Evolutionary conservation across 2,888 invertebrate species (phyloP).

Genomic region (Drosophila mimica): DNA sequence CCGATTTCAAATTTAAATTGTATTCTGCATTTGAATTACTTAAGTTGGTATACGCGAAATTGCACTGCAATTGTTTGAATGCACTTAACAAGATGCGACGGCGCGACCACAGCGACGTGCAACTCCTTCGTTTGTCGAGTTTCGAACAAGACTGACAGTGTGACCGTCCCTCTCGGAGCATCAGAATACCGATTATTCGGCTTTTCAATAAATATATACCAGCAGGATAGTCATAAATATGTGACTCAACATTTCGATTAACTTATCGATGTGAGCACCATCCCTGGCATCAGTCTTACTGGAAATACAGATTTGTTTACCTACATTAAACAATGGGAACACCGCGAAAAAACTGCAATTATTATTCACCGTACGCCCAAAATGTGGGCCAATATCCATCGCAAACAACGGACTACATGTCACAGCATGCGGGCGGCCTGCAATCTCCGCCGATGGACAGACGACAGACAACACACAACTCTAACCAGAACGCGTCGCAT

Average conservation of each 20-base stretch:
- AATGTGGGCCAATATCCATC: conserved; percentile 78
- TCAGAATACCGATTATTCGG: conserved; percentile 29
- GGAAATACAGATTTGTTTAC: conserved; percentile 42
- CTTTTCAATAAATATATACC: conserved; percentile 34
- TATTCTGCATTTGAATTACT: conserved; percentile 26
- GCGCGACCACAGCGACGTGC: conserved; percentile 55
- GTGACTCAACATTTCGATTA: conserved; percentile 10
- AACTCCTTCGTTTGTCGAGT: conserved; percentile 55
- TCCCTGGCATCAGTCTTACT: conserved; percentile 12
- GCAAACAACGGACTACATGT: conserved; percentile 78
- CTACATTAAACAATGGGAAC: conserved; percentile 65
- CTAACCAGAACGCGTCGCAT: conserved; percentile 47
- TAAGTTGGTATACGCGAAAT: conserved; percentile 38
- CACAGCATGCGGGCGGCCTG: conserved; percentile 74
- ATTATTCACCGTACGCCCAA: conserved; percentile 73
- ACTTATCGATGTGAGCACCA: conserved; percentile 14
- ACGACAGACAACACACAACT: background rate
- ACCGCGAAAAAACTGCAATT: conserved; percentile 65
- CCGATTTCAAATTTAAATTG: conserved; percentile 4
- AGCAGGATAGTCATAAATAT: background rate
- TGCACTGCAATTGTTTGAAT: conserved; percentile 69
- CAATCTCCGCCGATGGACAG: conserved; percentile 26
- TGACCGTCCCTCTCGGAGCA: conserved; percentile 33
- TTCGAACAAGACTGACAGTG: conserved; percentile 59
- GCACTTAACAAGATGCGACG: conserved; percentile 62